phyloP scores from a whole-genome alignment of 2,797 vertebrate genomes.

The Carapus acus region DNA sequence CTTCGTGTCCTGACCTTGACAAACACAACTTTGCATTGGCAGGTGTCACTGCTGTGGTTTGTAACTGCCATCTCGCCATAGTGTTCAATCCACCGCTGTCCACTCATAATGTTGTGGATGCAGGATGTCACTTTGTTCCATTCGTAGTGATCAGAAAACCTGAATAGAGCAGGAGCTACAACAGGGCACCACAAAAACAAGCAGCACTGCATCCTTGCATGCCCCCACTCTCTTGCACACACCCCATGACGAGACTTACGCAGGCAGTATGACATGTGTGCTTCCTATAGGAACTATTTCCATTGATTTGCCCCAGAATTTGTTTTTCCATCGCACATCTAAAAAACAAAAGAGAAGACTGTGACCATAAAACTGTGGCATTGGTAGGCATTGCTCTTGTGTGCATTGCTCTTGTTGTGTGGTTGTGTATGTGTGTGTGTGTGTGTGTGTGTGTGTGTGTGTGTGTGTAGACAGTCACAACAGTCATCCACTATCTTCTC shows the following conservation, averaged over 20 bases:
- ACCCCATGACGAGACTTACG: conserved; percentile 70
- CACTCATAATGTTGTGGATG: conserved; percentile 96
- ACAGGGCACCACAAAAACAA: neutral
- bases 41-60: conserved; percentile 74
- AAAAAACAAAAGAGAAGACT: conserved; percentile 45
- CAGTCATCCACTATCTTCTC: too few relatives aligned
- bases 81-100: conserved; percentile 97
- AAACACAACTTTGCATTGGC: conserved; percentile 92
- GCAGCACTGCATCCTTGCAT: too few relatives aligned
- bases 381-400: too few relatives aligned
- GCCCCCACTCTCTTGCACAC: conserved; percentile 5
- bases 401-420: too few relatives aligned
- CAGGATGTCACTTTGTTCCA: conserved; percentile 99
- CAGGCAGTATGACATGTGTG: conserved; percentile 86
- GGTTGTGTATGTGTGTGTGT: too few relatives aligned
- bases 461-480: too few relatives aligned
- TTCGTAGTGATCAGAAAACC: conserved; percentile 90
- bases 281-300: conserved; percentile 96
- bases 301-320: conserved; percentile 99
- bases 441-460: too few relatives aligned
- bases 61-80: conserved; percentile 94
- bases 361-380: conserved; percentile 3
- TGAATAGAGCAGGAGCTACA: conserved; percentile 49
- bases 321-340: conserved; percentile 99
- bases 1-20: conserved; percentile 74